Evolutionary conservation across 2,113 vertebrate species (phyloP).

Genomic region (Centropristis striata): DNA sequence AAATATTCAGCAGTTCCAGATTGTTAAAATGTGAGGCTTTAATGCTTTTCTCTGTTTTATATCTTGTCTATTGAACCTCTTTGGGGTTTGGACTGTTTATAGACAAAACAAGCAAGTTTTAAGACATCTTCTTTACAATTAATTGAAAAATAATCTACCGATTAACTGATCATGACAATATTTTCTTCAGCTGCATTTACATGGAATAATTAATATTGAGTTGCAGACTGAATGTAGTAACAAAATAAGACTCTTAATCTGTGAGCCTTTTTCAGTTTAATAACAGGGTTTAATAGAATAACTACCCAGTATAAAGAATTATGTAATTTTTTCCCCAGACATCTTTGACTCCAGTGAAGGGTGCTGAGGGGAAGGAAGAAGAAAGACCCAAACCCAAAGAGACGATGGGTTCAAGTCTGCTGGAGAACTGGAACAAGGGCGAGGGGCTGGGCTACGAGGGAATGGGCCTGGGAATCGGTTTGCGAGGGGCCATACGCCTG

Average conservation of each 20-base stretch:
- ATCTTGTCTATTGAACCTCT: not conserved
- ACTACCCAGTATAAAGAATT: not conserved
- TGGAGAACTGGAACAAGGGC: constrained; percentile 98
- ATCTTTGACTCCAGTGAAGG: constrained; percentile 94
- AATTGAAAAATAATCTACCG: not conserved
- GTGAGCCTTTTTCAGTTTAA: not conserved
- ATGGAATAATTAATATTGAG: not conserved
- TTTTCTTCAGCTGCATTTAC: not conserved
- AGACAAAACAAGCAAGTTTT: not conserved
- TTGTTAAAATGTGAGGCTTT: not conserved
- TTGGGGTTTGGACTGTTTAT: not conserved
- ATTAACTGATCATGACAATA: not conserved
- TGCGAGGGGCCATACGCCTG: constrained; percentile 94
- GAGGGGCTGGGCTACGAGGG: constrained; percentile 95
- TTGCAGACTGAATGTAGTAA: not conserved
- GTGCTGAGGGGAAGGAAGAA: constrained; percentile 92
- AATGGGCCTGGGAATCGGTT: constrained; percentile 93
- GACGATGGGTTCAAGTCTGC: constrained; percentile 90
- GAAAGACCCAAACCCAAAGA: constrained; percentile 95
- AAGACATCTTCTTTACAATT: not conserved
- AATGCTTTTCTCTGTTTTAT: not conserved
- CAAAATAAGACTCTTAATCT: not conserved
- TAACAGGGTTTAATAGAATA: not conserved
- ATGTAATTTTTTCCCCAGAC: constrained; percentile 80
- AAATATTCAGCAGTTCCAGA: not conserved